These are phyloP conservation scores for Polietes domitor DNA, from an alignment of 2,888 invertebrate species.

Conservation along the genomic window DNA sequence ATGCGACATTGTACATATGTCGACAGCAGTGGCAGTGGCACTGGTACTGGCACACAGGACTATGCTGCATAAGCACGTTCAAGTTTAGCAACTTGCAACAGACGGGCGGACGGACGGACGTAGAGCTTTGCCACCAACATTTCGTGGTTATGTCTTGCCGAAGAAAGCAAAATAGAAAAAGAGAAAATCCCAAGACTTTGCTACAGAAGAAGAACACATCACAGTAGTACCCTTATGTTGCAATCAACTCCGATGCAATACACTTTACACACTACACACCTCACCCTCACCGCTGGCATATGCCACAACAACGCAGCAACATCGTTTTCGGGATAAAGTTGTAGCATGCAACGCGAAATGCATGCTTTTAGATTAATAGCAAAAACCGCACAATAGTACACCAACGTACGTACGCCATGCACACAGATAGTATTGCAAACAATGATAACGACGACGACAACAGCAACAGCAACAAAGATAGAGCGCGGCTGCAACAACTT, in stretches of 20 bases:
- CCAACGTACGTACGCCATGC: neutral
- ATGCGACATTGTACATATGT: slow-evolving; percentile 40
- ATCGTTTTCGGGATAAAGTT: slow-evolving; percentile 9
- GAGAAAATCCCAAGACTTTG: neutral
- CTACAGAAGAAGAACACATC: too few relatives aligned
- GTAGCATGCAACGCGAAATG: slow-evolving; percentile 48
- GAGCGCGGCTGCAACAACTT: neutral
- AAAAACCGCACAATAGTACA: slow-evolving; percentile 56
- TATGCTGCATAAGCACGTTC: slow-evolving; percentile 18
- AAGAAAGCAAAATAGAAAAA: neutral
- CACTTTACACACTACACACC: neutral
- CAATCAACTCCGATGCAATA: neutral
- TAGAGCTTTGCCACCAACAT: slow-evolving; percentile 20
- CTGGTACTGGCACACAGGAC: neutral
- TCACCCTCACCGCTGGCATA: neutral
- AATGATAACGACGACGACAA: slow-evolving; percentile 32
- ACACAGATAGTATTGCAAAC: slow-evolving; percentile 25
- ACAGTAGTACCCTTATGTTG: neutral
- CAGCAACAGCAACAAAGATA: neutral
- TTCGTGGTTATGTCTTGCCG: slow-evolving; percentile 4
- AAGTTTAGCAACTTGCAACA: slow-evolving; percentile 31
- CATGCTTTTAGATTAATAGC: slow-evolving; percentile 64
- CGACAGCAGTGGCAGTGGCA: neutral
- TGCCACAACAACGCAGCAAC: neutral
- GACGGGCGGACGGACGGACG: slow-evolving; percentile 2